A percentile compares a stretch with the other conserved stretches of the same genome.
These are phyloP conservation scores for Aplodontia rufa DNA, from an alignment of 2,113 vertebrate genomes.

Conservation along the genomic window DNA sequence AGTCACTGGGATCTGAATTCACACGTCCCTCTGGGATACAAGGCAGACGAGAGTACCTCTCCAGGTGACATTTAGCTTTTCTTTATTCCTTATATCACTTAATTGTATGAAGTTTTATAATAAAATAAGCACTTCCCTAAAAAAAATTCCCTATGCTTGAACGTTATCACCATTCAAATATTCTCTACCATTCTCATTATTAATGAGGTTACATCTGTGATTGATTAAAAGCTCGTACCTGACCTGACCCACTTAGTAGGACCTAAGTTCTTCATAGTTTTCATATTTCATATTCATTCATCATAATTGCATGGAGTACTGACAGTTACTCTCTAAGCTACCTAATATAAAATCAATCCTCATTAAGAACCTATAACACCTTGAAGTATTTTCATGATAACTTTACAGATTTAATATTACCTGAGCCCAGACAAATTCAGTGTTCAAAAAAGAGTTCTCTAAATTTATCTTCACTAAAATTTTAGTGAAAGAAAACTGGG, in stretches of 20 bases:
- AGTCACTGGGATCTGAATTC: background rate
- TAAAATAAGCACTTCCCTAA: background rate
- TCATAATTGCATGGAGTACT: background rate
- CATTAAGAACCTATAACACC: background rate
- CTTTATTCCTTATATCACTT: background rate
- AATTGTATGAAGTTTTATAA: background rate
- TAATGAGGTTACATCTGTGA: background rate
- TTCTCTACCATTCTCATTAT: background rate
- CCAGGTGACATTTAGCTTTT: background rate
- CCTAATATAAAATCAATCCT: background rate
- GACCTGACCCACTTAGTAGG: background rate
- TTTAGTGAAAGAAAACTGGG: background rate
- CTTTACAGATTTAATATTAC: background rate
- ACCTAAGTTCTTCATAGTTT: background rate
- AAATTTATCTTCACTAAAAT: conserved; percentile 8
- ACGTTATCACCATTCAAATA: background rate
- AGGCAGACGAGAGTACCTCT: background rate
- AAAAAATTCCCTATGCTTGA: background rate
- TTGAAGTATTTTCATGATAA: background rate
- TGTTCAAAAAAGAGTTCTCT: background rate
- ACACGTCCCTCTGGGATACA: background rate
- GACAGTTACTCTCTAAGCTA: background rate
- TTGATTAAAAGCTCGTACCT: background rate
- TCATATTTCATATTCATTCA: background rate
- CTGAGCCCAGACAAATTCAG: background rate